phyloP scores from a whole-genome alignment of 2,113 vertebrate genomes.

The Puntigrus tetrazona region DNA sequence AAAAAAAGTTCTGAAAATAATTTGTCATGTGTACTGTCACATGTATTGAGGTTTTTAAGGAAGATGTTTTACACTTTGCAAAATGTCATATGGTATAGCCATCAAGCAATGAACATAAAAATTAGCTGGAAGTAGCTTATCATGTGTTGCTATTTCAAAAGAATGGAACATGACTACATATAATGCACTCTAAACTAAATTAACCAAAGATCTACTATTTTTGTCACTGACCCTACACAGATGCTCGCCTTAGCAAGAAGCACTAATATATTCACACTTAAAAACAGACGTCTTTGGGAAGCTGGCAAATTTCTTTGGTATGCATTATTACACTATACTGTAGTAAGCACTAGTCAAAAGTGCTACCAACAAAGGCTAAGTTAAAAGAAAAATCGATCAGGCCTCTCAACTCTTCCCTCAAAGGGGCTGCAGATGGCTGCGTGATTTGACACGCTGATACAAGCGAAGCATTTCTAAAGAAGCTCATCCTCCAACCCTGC shows the following conservation, averaged over 20 bases:
- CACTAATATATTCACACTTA: not conserved
- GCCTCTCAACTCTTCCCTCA: not conserved
- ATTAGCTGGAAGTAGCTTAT: too few relatives aligned
- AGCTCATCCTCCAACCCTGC: not conserved
- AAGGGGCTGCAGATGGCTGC: not conserved
- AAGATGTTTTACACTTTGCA: not conserved
- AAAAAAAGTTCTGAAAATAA: not conserved
- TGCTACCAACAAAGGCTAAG: not conserved
- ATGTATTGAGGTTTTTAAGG: not conserved
- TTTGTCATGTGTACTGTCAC: not conserved
- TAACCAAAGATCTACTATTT: not conserved
- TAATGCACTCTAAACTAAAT: not conserved
- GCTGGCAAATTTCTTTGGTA: not conserved
- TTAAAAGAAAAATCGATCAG: slow-evolving; percentile 27
- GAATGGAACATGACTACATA: not conserved
- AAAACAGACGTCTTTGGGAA: not conserved
- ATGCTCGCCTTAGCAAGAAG: not conserved
- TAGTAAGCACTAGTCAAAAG: slow-evolving; percentile 11
- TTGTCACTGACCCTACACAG: not conserved
- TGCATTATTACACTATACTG: not conserved
- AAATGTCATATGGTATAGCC: too few relatives aligned
- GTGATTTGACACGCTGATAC: slow-evolving; percentile 20
- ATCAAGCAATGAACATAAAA: too few relatives aligned
- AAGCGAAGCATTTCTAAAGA: slow-evolving; percentile 41
- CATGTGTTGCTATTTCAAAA: not conserved